A percentile compares a stretch with the other conserved stretches of the same genome.
Conservation (phyloP, 2,888 invertebrate genomes). For the Biston betularia region DNA sequence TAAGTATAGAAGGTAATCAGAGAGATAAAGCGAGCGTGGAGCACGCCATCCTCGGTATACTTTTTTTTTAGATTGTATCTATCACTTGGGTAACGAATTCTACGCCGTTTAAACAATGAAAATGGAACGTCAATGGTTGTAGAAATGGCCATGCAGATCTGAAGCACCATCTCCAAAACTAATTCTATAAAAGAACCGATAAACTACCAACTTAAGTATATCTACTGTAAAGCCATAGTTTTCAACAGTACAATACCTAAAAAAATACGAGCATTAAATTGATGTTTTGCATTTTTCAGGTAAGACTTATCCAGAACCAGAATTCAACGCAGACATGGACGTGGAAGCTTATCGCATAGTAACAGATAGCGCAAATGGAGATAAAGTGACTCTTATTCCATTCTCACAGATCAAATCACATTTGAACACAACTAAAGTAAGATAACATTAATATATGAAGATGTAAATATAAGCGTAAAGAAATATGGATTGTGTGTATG, state of each 20-base stretch:
- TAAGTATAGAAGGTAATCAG: constrained; percentile 58
- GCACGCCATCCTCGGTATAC: no score
- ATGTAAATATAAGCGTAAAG: neutral
- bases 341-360: constrained; percentile 66
- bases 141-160: no score
- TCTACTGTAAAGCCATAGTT: no score
- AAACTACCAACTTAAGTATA: no score
- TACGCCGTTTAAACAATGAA: no score
- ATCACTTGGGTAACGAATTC: no score
- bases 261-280: no score
- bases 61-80: no score
- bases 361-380: constrained; percentile 45
- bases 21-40: neutral
- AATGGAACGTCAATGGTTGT: no score
- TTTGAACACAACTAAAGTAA: constrained; percentile 56
- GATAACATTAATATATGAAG: constrained; percentile 30
- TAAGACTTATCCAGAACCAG: constrained; percentile 45
- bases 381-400: constrained; percentile 63
- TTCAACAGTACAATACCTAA: neutral
- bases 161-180: no score
- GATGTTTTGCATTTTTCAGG: constrained; percentile 44
- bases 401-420: constrained; percentile 54
- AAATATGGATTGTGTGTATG: no score
- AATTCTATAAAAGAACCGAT: no score
- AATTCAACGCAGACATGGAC: constrained; percentile 67